Base-by-base conservation (phyloP, 1,140 invertebrate genomes). In the Glomeris maerens region DNA sequence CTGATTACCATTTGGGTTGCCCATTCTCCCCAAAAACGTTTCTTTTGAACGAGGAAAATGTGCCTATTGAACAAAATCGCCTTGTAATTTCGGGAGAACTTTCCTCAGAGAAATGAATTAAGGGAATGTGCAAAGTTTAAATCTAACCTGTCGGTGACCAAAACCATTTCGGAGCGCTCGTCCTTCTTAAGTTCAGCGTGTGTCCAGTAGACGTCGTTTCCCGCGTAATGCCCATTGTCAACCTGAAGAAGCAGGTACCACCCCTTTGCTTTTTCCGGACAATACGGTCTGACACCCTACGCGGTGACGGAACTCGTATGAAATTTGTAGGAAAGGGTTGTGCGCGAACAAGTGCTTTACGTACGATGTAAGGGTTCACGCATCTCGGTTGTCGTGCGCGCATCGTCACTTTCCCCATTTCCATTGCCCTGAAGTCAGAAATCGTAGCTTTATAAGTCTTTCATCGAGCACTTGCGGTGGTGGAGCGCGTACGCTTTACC, bases 1-100 rank as follows among this genome's bases (percentile, higher is more conserved):
- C 77, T 72, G 3, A 84, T 72, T 25, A 70, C 69, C 84, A 83
- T 86, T 62, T 84, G 80, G 17, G 83, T 70, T 53, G 80, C 80
- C 79, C 83, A 85, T 1, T 76, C 72, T 41, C 78, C 77, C 74
- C 80, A 82, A 26, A 77, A 66, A 29, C 75, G 73, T 55, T 75
- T 77, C 53, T 81, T 80, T 55, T 83, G 78, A 45, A 84, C 67
- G 45, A 83, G 68, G 62, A 85, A 76, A 49, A 89, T 72, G 64
- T 81, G 78, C 55, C 84, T 86, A 61, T 42, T n/a, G n/a, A n/a
- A n/a, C n/a, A n/a, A 42, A 42, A 4, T 4, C 20, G 25, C 4
- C 5, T 4, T 5, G 4, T 7, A 17, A 21, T 17, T 42, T 21
- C 20, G 5, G 4, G 17, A 21, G 20, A 42, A 21, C 17, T 7